Percentiles rank a stretch among this genome's conserved stretches.
Conservation (phyloP, 2,888 invertebrate genomes). For the Ditylenchus weischeri region DNA sequence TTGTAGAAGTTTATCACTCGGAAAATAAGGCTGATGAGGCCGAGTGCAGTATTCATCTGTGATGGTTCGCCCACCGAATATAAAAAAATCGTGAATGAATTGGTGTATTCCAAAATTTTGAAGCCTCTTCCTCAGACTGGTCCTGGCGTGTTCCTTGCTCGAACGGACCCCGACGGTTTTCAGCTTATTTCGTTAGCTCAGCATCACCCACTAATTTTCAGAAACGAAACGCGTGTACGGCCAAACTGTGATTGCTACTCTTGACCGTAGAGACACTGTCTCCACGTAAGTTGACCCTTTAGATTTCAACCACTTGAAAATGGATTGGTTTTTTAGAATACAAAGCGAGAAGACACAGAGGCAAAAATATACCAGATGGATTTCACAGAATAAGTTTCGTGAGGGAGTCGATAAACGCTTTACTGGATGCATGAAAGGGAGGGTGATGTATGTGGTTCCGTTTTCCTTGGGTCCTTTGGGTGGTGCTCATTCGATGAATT, state of each 20-base stretch:
- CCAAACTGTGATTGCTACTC: not conserved
- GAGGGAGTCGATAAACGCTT: constrained; percentile 72
- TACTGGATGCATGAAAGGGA: constrained; percentile 62
- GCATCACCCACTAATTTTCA: no score
- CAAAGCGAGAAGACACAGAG: no score
- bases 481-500: constrained; percentile 87
- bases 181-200: no score
- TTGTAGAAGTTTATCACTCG: constrained; percentile 19
- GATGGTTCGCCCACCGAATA: no score
- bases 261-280: not conserved
- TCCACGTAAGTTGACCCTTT: not conserved
- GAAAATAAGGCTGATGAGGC: constrained; percentile 14
- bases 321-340: no score
- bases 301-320: not conserved
- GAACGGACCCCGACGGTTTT: no score
- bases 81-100: no score
- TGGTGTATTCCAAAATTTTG: no score
- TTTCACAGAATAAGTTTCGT: constrained; percentile 78
- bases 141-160: no score
- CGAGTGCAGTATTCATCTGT: constrained; percentile 18
- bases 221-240: not conserved
- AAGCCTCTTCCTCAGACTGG: no score
- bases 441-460: constrained; percentile 97
- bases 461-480: constrained; percentile 95
- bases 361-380: constrained; percentile 66